phyloP scores from a whole-genome alignment of 2,797 vertebrate species.

The Platalea minor region DNA sequence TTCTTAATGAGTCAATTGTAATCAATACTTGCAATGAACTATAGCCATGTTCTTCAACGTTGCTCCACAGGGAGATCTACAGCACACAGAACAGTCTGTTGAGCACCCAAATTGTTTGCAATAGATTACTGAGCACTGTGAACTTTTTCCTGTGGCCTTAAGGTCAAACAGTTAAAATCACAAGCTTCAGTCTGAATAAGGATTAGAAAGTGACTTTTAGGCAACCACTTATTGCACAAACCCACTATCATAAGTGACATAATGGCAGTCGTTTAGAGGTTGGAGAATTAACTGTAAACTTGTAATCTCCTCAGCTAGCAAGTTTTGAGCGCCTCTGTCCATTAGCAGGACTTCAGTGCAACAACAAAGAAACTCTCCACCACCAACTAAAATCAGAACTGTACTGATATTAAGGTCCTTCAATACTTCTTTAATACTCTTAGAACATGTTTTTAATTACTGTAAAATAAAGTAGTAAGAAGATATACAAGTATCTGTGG shows the following conservation, averaged over 20 bases:
- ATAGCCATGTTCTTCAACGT: neutral
- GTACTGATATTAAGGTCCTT: neutral
- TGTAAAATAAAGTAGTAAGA: neutral
- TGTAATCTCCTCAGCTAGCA: neutral
- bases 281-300: neutral
- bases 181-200: neutral
- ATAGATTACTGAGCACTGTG: neutral
- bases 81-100: neutral
- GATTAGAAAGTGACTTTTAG: neutral
- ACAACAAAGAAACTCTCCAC: neutral
- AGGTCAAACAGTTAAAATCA: neutral
- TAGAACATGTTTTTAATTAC: neutral
- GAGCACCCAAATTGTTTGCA: neutral
- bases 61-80: neutral
- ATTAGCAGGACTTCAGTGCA: neutral
- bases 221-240: neutral
- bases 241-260: neutral
- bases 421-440: neutral
- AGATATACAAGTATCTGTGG: neutral
- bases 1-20: slow-evolving; percentile 32
- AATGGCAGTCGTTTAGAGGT: neutral
- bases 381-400: neutral
- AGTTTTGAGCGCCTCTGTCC: neutral
- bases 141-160: neutral
- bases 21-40: slow-evolving; percentile 13